These are phyloP conservation scores for Setophaga coronata DNA, from an alignment of 2,113 vertebrate species.

Conservation along the genomic window DNA sequence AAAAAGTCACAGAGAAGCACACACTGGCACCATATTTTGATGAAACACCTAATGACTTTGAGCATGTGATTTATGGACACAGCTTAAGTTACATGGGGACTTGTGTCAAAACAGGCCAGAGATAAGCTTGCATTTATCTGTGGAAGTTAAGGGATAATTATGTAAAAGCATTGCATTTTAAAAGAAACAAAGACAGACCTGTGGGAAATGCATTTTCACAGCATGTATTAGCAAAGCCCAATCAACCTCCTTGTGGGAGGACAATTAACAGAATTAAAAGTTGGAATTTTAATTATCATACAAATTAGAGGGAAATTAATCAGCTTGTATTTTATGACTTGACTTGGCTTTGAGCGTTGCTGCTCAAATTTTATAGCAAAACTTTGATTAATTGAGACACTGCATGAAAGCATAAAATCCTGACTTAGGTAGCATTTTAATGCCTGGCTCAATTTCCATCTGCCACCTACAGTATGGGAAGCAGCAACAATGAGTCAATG, in stretches of 20 bases:
- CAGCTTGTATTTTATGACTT: conserved; percentile 72
- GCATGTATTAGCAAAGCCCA: conserved; percentile 63
- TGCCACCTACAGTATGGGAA: not conserved
- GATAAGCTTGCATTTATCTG: conserved; percentile 63
- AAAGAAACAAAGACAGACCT: conserved; percentile 63
- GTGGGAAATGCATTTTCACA: conserved; percentile 61
- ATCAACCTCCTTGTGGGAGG: conserved; percentile 76
- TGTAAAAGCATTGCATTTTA: conserved; percentile 28
- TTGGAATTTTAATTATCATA: conserved; percentile 82
- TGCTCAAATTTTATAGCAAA: conserved; percentile 62
- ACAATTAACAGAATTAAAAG: conserved; percentile 79
- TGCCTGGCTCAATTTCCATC: not conserved
- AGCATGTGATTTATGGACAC: conserved; percentile 62
- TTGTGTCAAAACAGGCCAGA: conserved; percentile 36
- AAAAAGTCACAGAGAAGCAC: conserved; percentile 17
- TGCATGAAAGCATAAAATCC: conserved; percentile 58
- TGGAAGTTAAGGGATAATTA: conserved; percentile 60
- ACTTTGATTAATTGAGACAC: conserved; percentile 78
- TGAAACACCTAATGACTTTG: conserved; percentile 60
- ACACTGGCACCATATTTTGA: not conserved
- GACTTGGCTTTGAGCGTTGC: conserved; percentile 54
- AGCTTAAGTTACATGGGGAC: not conserved
- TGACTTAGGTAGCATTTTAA: conserved; percentile 9
- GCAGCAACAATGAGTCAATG: not conserved
- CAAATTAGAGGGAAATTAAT: conserved; percentile 81